phyloP scores from a whole-genome alignment of 2,888 invertebrate species.

The Dorcus hopei region DNA sequence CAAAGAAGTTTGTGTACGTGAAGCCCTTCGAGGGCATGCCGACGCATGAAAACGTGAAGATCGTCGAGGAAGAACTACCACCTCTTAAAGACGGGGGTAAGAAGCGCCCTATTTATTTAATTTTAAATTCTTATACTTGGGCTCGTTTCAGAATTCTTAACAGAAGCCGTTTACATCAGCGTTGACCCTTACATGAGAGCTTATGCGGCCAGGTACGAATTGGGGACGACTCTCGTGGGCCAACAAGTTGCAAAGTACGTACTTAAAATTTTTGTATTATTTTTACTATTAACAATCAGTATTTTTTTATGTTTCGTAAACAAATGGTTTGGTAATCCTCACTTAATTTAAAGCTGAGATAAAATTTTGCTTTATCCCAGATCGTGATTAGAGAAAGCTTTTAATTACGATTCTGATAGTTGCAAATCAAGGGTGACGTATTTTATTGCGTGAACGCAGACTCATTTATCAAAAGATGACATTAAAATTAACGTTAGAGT shows the following conservation, averaged over 20 bases:
- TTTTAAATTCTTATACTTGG: neutral
- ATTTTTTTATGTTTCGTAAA: no score
- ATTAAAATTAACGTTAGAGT: no score
- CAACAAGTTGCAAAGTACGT: slow-evolving; percentile 67
- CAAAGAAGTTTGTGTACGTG: slow-evolving; percentile 61
- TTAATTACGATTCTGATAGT: no score
- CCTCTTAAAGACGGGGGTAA: slow-evolving; percentile 65
- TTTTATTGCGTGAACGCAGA: no score
- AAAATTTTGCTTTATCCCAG: neutral
- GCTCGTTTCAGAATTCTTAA: slow-evolving; percentile 58
- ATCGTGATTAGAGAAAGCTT: no score
- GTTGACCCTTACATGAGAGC: slow-evolving; percentile 73
- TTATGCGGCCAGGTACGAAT: slow-evolving; percentile 48
- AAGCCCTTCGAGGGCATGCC: slow-evolving; percentile 65
- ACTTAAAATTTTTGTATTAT: neutral
- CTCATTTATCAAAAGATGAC: no score
- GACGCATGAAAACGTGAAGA: slow-evolving; percentile 58
- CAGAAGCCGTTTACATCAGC: slow-evolving; percentile 65
- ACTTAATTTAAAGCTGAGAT: neutral
- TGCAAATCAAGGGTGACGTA: no score
- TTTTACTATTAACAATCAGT: neutral
- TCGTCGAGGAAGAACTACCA: slow-evolving; percentile 64
- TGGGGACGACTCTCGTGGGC: slow-evolving; percentile 66
- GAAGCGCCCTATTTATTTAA: neutral
- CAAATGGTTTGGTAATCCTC: neutral